phyloP scores from a whole-genome alignment of 2,797 vertebrate species.

The Leptodactylus fallax region DNA sequence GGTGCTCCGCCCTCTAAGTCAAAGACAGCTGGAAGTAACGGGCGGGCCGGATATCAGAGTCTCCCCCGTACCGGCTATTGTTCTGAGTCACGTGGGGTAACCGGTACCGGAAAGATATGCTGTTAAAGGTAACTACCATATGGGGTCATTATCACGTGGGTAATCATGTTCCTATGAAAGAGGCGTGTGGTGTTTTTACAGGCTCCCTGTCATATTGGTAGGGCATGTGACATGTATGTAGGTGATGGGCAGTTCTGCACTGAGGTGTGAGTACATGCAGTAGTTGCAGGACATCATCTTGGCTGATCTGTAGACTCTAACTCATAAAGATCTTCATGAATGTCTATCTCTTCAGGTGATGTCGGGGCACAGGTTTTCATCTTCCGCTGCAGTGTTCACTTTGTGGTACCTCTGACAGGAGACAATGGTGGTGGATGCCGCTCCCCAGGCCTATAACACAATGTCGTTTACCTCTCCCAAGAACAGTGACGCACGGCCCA shows the following conservation, averaged over 20 bases:
- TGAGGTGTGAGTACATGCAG: not conserved
- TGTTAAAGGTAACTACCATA: not conserved
- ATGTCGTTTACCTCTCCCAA: conserved; percentile 65
- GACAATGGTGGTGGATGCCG: conserved; percentile 88
- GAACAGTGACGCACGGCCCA: conserved; percentile 69
- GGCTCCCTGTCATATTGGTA: no score
- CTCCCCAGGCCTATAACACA: conserved; percentile 79
- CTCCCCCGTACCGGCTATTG: not conserved
- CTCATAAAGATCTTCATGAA: not conserved
- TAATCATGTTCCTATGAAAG: no score
- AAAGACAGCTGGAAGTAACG: not conserved
- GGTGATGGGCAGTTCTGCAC: not conserved
- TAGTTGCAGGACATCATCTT: not conserved
- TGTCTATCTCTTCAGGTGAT: not conserved
- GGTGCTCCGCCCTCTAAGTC: not conserved
- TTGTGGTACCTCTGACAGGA: not conserved
- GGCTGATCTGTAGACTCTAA: not conserved
- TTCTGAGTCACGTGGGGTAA: not conserved
- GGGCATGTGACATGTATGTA: not conserved
- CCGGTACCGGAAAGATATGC: not conserved
- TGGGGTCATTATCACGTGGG: not conserved
- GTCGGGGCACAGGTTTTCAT: no score
- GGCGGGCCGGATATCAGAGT: not conserved
- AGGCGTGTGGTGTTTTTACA: no score
- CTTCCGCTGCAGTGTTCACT: not conserved